Evolutionary conservation across 2,888 invertebrate species (phyloP), one percentile per base, ranked within the genome.

Genomic region (Sarcophaga carnaria): DNA sequence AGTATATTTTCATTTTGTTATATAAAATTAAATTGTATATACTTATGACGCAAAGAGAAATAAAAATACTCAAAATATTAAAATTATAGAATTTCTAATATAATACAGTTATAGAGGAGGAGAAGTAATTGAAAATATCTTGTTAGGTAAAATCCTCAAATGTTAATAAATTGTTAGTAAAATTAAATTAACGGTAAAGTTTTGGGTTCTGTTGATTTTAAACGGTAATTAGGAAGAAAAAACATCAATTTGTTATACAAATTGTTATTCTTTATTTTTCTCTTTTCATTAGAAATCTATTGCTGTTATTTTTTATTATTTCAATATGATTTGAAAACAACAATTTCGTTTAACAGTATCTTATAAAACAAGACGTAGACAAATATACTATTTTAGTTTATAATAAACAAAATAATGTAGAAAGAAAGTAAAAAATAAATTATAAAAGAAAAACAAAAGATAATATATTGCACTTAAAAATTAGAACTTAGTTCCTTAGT

Each of bases 401-500:
- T 62, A 54, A 75, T 22, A 59, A 64, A 70, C 37, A 76, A 71
- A 84, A 59, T 63, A 74, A 59, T 66, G 37, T 37, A 37, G 37
- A 37, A 72, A 37, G 47, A 70, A 64, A 49, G 25, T 49, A 70
- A 37, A 27, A 54, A 69, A 80, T 4, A 63, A 77, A 77, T 49
- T 76, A 83, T 74, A 75, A 78, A 54, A 45, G 74, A 54, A 54
- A 71, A 79, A 83, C 75, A 83, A 79, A 83, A 70, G 60, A 81
- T 75, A 74, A 81, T 25, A 85, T 88, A 88, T 88, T 88, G 88
- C 88, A 88, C 88, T 88, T 85, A 80, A 83, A 70, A 83, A 63
- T 69, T 70, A 78, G 88, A 88, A 88, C 88, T 88, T 80, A 70
- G 88, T 88, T 88, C 88, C 60, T 75, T 27, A 76, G 83, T 77